Percentiles rank a stretch among this genome's conserved stretches.
Evolutionary conservation across 1,140 invertebrate species (phyloP).

Genomic region (Microplitis mediator): DNA sequence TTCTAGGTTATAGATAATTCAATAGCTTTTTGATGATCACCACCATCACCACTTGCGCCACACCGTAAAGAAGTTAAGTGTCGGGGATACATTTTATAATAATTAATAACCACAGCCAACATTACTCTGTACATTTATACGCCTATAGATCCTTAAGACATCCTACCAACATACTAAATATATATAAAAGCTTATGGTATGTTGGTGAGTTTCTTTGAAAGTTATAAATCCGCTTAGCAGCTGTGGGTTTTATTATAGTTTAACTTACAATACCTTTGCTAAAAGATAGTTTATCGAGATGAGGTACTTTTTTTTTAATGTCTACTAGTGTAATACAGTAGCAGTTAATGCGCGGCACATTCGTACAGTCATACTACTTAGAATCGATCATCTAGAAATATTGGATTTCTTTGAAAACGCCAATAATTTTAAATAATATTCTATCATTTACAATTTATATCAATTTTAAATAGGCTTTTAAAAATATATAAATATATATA

Average conservation of each 20-base stretch:
- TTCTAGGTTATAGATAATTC: neutral
- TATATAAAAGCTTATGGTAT: neutral
- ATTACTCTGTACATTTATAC: neutral
- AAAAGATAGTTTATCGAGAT: no score
- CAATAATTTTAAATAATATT: no score
- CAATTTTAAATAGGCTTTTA: no score
- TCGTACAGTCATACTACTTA: neutral
- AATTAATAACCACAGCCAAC: constrained; percentile 32
- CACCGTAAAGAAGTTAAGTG: neutral
- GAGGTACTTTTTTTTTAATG: neutral
- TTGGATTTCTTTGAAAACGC: neutral
- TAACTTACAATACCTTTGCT: no score
- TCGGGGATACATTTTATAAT: constrained; percentile 20
- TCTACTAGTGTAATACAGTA: neutral
- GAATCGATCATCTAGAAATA: neutral
- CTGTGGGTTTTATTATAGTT: neutral
- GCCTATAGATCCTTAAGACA: neutral
- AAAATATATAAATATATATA: no score
- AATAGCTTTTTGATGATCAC: neutral
- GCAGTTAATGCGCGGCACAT: constrained; percentile 25
- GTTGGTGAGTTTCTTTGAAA: no score
- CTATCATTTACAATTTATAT: no score
- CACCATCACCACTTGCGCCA: neutral
- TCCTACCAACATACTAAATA: neutral
- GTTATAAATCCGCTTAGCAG: neutral